Evolutionary conservation across 2,113 vertebrate species (phyloP).

Genomic region (Eudyptes chrysolophus): DNA sequence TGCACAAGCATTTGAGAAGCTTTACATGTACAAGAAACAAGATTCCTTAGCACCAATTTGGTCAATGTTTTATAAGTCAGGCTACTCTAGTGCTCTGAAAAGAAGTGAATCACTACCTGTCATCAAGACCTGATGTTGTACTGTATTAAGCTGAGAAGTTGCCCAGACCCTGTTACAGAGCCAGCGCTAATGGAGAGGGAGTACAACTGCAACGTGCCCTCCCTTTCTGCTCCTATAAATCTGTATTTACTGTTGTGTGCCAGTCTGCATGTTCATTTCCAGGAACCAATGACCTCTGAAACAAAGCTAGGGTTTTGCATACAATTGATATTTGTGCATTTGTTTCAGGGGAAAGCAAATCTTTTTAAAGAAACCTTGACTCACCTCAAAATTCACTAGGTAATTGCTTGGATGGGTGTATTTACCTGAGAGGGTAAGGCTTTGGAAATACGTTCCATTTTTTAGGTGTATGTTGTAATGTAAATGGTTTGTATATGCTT

Average conservation of each 20-base stretch:
- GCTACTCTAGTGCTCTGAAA: background rate
- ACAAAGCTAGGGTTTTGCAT: background rate
- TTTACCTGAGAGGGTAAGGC: background rate
- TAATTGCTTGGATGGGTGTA: rapidly evolving
- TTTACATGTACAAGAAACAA: background rate
- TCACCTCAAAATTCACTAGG: background rate
- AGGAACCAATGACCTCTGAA: background rate
- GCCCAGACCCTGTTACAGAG: background rate
- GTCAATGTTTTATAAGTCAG: background rate
- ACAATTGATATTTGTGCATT: background rate
- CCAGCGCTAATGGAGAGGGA: rapidly evolving
- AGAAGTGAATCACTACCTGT: rapidly evolving
- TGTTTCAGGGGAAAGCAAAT: background rate
- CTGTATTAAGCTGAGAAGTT: background rate
- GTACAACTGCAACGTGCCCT: rapidly evolving
- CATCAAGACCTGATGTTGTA: background rate
- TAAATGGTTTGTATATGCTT: background rate
- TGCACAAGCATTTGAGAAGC: background rate
- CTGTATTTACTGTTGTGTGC: background rate
- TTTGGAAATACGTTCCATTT: background rate
- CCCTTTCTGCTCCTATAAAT: background rate
- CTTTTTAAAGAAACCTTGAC: background rate
- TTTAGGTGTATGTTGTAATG: background rate
- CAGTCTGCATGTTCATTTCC: background rate
- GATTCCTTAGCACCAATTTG: background rate